Base-by-base conservation (phyloP, 1,140 invertebrate species). In the Drosophila nannoptera region DNA sequence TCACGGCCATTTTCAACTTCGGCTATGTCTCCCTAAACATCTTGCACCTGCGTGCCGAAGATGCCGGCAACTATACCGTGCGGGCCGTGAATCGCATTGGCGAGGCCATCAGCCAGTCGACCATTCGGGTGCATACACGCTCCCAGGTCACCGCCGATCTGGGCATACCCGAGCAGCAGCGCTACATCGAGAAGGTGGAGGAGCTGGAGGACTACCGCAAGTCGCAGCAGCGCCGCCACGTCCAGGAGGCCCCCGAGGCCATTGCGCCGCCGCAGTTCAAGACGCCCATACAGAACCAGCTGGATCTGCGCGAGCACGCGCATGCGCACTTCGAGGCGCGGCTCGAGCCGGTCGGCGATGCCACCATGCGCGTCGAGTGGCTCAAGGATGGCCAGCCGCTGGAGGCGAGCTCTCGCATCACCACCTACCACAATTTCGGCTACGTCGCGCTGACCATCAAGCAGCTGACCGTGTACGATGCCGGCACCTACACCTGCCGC, bases 1-100 rank as follows among this genome's bases (percentile, higher is more conserved):
- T 98, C 90, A 97, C 95, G 82, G 96, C 96, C 84, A 96, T 97
- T 91, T 97, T 97, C 92, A 99, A 98, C 92, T 99, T 99, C 93
- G 97, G 97, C 89, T 98, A 98, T 92, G 97, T 99, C 90, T 96
- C 96, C 90, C 94, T 99, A 75, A 98, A 98, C 91, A 98, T 99
- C 90, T 93, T 98, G 93, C 97, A 98, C 93, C 94, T 98, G 92
- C 95, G 97, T 90, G 93, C 94, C 92, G 96, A 97, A 94, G 96
- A 98, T 93, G 93, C 94, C 77, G 97, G 97, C 91, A 94, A 94
- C 88, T 98, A 98, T 83, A 96, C 95, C 77, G 95, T 96, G 75
- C 93, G 96, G 84, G 96, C 96, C 91, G 93, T 95, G 59, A 98
- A 97, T 90, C 94, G 94, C 86, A 92, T 94, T 88, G 96, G 96